A percentile compares a stretch with the other conserved stretches of the same genome.
Evolutionary conservation across 2,888 invertebrate genomes (phyloP).

Genomic region (Drosophila putrida): DNA sequence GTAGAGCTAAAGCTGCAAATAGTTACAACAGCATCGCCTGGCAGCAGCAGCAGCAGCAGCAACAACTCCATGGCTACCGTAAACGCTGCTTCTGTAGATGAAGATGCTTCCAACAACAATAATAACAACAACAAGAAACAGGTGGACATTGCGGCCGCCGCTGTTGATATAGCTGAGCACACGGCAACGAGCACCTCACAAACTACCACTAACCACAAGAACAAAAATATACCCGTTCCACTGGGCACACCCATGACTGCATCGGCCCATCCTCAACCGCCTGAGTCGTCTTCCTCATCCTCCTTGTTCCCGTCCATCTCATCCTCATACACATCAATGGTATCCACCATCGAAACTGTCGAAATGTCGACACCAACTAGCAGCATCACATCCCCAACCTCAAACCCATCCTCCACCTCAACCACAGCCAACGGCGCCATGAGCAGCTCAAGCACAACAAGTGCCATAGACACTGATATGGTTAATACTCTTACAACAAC

Average conservation of each 20-base stretch:
- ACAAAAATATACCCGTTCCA: constrained; percentile 50
- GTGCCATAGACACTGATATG: constrained; percentile 51
- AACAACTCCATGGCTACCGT: constrained; percentile 39
- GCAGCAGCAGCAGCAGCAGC: constrained; percentile 22
- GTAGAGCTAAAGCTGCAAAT: constrained; percentile 15
- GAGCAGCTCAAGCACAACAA: constrained; percentile 41
- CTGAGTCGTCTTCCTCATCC: constrained; percentile 37
- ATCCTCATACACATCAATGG: constrained; percentile 36
- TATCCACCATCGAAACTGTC: constrained; percentile 46
- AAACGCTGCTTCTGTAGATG: constrained; percentile 43
- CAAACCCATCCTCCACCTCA: constrained; percentile 31
- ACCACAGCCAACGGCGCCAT: constrained; percentile 26
- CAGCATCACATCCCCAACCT: constrained; percentile 14
- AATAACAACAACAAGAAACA: constrained; percentile 43
- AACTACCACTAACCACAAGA: constrained; percentile 56
- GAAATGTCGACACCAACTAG: constrained; percentile 38
- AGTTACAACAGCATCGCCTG: constrained; percentile 40
- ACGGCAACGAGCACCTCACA: constrained; percentile 63
- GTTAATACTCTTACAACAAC: constrained; percentile 55
- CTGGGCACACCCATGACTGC: constrained; percentile 38
- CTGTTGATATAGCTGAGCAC: constrained; percentile 61
- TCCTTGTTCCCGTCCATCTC: constrained; percentile 7
- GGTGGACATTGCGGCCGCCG: constrained; percentile 53
- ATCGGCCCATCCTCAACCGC: constrained; percentile 32
- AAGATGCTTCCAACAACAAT: constrained; percentile 36